These are phyloP conservation scores for Macroramphosus scolopax DNA, from an alignment of 2,797 vertebrate genomes.

Conservation along the genomic window DNA sequence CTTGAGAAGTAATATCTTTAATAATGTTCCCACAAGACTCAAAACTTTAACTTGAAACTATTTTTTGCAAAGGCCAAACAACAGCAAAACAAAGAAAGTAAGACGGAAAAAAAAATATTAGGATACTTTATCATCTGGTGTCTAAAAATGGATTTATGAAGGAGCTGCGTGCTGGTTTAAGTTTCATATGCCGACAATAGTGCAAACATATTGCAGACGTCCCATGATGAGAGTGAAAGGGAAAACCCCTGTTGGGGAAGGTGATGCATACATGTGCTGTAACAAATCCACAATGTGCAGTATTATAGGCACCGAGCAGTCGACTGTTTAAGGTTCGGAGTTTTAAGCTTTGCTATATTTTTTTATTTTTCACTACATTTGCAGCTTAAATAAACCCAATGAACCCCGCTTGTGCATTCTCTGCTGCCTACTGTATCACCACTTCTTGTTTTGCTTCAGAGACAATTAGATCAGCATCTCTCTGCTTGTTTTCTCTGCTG, in stretches of 20 bases:
- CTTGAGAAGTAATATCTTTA: slow-evolving; percentile 74
- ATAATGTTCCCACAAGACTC: slow-evolving; percentile 70
- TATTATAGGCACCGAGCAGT: no score
- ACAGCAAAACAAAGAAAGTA: slow-evolving; percentile 22
- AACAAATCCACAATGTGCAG: slow-evolving; percentile 1
- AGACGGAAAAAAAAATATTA: slow-evolving; percentile 7
- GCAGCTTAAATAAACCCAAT: neutral
- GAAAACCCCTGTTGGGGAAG: slow-evolving; percentile 9
- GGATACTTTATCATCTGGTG: slow-evolving; percentile 8
- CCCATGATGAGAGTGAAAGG: slow-evolving; percentile 24
- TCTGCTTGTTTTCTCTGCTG: no score
- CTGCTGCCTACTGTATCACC: no score
- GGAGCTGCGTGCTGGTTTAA: slow-evolving; percentile 42
- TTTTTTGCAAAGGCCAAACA: slow-evolving; percentile 29
- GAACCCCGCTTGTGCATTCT: no score
- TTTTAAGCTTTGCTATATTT: neutral
- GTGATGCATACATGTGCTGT: neutral
- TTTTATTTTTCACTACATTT: neutral
- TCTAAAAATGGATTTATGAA: slow-evolving; percentile 46
- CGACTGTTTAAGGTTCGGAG: no score
- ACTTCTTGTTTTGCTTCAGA: no score
- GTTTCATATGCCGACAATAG: slow-evolving; percentile 53
- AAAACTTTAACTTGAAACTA: slow-evolving; percentile 38
- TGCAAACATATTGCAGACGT: slow-evolving; percentile 56
- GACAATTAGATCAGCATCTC: no score